Conservation (phyloP, 2,113 vertebrate genomes). For the Anoplopoma fimbria region DNA sequence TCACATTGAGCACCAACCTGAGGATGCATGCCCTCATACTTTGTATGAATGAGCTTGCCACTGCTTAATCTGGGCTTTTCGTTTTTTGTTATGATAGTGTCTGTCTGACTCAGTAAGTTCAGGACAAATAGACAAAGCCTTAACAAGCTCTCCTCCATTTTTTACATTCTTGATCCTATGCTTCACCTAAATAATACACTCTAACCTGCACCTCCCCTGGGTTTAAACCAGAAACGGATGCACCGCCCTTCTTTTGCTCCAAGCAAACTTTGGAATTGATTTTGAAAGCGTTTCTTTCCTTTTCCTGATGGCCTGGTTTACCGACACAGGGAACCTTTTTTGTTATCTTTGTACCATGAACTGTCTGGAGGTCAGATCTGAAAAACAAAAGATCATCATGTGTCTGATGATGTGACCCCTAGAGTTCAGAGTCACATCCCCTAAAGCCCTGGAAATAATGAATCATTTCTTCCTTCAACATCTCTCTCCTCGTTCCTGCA, state of each 20-base stretch:
- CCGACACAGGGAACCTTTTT: neutral
- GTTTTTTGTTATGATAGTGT: too few relatives aligned
- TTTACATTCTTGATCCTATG: neutral
- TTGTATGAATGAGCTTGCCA: too few relatives aligned
- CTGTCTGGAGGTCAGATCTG: neutral
- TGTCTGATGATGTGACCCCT: neutral
- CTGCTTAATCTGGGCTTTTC: too few relatives aligned
- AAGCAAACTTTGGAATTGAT: slow-evolving; percentile 8
- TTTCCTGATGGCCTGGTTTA: neutral
- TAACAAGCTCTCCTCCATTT: too few relatives aligned
- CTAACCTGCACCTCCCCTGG: neutral
- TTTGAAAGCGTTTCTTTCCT: neutral
- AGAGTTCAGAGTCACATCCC: neutral
- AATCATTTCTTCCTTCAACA: neutral
- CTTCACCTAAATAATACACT: neutral
- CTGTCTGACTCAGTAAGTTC: too few relatives aligned
- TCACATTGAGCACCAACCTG: too few relatives aligned
- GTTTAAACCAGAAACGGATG: slow-evolving; percentile 4
- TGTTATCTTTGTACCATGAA: neutral
- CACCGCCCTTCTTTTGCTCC: neutral
- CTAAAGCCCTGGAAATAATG: neutral
- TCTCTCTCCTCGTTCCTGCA: slow-evolving; percentile 32
- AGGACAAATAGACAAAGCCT: too few relatives aligned
- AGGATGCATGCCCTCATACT: too few relatives aligned
- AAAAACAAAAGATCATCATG: neutral